Conservation (phyloP, 2,888 invertebrate genomes). For the Portevinia maculata region DNA sequence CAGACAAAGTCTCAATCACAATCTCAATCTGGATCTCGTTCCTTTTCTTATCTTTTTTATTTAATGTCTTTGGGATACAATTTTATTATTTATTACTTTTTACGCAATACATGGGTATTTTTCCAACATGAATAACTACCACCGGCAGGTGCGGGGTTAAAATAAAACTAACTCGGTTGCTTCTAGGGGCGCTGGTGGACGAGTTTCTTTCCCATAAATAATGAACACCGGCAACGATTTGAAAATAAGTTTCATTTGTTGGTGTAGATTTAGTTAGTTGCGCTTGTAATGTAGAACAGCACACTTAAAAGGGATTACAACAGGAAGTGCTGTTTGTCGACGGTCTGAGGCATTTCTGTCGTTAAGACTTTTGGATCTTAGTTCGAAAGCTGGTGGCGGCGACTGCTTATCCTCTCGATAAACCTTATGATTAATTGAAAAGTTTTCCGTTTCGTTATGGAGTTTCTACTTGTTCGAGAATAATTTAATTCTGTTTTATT, state of each 20-base stretch:
- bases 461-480: slow-evolving; percentile 41
- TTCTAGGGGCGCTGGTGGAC: neutral
- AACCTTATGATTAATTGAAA: slow-evolving; percentile 67
- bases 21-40: neutral
- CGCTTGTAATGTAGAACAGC: slow-evolving; percentile 9
- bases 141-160: slow-evolving; percentile 2
- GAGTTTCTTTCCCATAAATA: slow-evolving; percentile 26
- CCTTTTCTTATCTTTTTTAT: neutral
- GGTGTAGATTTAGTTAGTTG: slow-evolving; percentile 1
- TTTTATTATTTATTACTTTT: slow-evolving; percentile 36
- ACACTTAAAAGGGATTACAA: slow-evolving; percentile 41
- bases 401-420: slow-evolving; percentile 64
- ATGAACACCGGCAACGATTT: slow-evolving; percentile 41
- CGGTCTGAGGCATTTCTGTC: slow-evolving; percentile 27
- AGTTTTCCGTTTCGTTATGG: slow-evolving; percentile 31
- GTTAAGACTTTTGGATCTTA: slow-evolving; percentile 36
- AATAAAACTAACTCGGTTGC: slow-evolving; percentile 25
- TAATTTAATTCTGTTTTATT: slow-evolving; percentile 47
- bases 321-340: neutral
- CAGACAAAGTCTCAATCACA: slow-evolving; percentile 4
- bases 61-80: slow-evolving; percentile 24
- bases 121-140: neutral
- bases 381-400: slow-evolving; percentile 52
- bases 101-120: slow-evolving; percentile 10
- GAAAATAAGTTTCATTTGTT: slow-evolving; percentile 36